Base-by-base conservation (phyloP, 2,113 vertebrate species). In the Seriola quinqueradiata region DNA sequence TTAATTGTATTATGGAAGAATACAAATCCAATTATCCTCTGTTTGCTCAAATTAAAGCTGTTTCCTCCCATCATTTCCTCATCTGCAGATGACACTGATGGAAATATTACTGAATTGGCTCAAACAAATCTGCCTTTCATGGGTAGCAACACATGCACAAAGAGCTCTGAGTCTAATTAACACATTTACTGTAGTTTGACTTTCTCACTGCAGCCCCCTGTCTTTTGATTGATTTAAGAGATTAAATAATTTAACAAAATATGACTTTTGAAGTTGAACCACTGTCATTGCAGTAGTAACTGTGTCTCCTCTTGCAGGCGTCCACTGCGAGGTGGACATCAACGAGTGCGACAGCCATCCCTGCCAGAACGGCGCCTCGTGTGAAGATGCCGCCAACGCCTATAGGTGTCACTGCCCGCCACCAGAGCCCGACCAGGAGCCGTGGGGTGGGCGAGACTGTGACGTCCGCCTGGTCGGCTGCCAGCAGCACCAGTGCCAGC, bases 361-460 rank as follows among this genome's bases (percentile, higher is more conserved):
- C 3, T 99, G 98, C 89, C 86, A 96, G 90, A 97, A 98, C 0
- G 97, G 97, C 0, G 97, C 95, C 70, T 92, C 89, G 34, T 99
- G 98, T 8, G 86, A 95, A 32, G 97, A 99, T 63, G 87, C 77
- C 13, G 89, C 95, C 77, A 96, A 96, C 40, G 95, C 95, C 83
- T 99, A 98, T 68, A 79, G 58, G 84, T 99, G 98, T 87, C 79
- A 75, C 82, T 99, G 98, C 90, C 94, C 93, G 0, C 48, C 57
- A 74, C 79, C 82, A 3, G 84, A 90, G 67, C 87, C 90, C 13
- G 95, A 88, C 46, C 92, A 87, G 54, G 87, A 92, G 10, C 64
- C 93, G 0, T 99, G 97, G 97, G 98, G 98, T 7, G 97, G 97
- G 34, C 95, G 7, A 7, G 93, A 97, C 94, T 99, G 98, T 73